phyloP scores from a whole-genome alignment of 2,888 invertebrate genomes.

The Dynastes hyllus region DNA sequence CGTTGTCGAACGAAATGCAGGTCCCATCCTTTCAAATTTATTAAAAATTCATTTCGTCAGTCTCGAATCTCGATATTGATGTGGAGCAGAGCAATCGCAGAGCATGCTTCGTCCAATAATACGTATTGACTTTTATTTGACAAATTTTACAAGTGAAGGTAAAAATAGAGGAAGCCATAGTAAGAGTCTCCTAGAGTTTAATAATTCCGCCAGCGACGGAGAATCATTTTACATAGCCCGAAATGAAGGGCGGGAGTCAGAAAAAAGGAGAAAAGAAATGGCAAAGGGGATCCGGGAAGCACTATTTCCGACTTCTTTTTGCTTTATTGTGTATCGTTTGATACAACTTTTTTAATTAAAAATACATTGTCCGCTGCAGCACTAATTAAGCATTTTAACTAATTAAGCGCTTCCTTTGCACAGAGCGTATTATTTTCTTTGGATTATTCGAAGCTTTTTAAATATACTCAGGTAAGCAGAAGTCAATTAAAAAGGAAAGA shows the following conservation, averaged over 20 bases:
- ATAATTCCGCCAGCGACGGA: not conserved
- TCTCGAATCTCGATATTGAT: constrained; percentile 14
- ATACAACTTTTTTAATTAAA: constrained; percentile 15
- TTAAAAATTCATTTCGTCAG: constrained; percentile 39
- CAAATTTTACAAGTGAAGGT: constrained; percentile 7
- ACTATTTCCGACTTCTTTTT: not conserved
- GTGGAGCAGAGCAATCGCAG: constrained; percentile 11
- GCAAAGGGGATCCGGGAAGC: not conserved
- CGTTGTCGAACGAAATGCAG: not conserved
- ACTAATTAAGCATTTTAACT: not conserved
- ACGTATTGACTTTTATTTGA: constrained; percentile 39
- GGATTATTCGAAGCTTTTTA: not conserved
- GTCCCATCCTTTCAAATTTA: not conserved
- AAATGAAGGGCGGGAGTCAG: not conserved
- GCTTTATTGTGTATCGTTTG: not conserved
- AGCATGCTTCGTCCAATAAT: constrained; percentile 29
- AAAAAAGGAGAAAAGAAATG: not conserved
- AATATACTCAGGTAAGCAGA: constrained; percentile 6
- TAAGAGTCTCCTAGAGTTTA: not conserved
- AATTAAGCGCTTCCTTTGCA: constrained; percentile 7
- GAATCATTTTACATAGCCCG: not conserved
- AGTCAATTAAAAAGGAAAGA: not conserved
- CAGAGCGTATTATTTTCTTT: not conserved
- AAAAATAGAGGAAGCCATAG: not conserved
- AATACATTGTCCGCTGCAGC: not conserved